Base-by-base conservation (phyloP, 2,113 vertebrate genomes). In the Apeltes quadracus region DNA sequence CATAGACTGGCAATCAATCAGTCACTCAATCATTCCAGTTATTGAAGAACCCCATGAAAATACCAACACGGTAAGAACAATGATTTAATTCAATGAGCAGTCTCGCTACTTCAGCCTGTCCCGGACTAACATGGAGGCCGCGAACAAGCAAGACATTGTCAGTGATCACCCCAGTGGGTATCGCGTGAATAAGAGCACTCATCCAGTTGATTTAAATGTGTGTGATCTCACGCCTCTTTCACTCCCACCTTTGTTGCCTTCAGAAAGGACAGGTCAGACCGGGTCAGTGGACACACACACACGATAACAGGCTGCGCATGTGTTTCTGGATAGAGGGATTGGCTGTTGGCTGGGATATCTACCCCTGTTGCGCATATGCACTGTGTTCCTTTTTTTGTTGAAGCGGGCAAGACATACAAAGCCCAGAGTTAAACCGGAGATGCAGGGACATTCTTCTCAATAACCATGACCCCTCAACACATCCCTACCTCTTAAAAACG, bases 161-260 rank as follows among this genome's bases (percentile, higher is more conserved):
- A 44, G 29, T 2, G 50, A 43, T 56, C 16, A 11, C 25, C 76
- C 78, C 71, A n/a, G 69, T 75, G 83, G 81, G 79, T 74, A 64
- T 86, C 70, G 38, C 67, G 57, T 87, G 78, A 90, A 94, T 92
- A 84, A 89, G 89, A 90, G 84, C 89, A 91, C 84, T 88, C 90
- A 84, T 71, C 84, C 87, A 84, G 79, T 89, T 91, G 78, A 93
- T 93, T 91, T 90, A 88, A 92, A 90, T 87, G 75, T 87, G 88
- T 85, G 87, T 93, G 92, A 92, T 91, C 91, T 91, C 88, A 90
- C 89, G 78, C 87, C 83, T 91, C 81, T 88, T 88, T 90, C 88
- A 89, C 79, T 88, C 76, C 73, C 84, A 85, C 77, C 88, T 89
- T 91, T 92, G 91, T 92, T 90, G 75, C 41, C 43, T 73, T 82